A percentile compares a stretch with the other conserved stretches of the same genome.
phyloP scores from a whole-genome alignment of 1,140 invertebrate species.

The Leptopilina clavipes region DNA sequence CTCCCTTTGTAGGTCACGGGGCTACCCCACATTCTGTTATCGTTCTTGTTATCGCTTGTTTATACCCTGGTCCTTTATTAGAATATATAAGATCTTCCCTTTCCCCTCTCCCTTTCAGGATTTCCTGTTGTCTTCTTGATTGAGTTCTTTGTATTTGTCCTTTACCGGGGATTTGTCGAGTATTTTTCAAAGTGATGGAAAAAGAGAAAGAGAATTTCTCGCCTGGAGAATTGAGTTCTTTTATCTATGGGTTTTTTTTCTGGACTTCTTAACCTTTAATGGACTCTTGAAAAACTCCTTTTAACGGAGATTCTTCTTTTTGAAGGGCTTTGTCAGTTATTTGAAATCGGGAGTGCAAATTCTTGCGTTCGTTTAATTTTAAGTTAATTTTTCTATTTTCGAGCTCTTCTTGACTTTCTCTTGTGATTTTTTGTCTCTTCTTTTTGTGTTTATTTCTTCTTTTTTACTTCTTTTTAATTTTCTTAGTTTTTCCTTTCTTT shows the following conservation, averaged over 20 bases:
- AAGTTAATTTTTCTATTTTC: too few relatives aligned
- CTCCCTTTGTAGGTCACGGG: conserved; percentile 24
- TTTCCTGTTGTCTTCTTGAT: conserved; percentile 16
- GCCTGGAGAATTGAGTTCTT: neutral
- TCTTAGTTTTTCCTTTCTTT: neutral
- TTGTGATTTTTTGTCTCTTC: too few relatives aligned
- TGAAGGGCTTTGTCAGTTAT: too few relatives aligned
- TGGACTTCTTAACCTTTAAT: neutral
- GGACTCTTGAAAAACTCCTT: too few relatives aligned
- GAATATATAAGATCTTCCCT: neutral
- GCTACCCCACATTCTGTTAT: conserved; percentile 21
- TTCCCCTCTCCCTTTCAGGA: neutral
- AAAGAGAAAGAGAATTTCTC: too few relatives aligned
- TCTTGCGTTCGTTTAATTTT: too few relatives aligned
- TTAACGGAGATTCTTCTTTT: too few relatives aligned
- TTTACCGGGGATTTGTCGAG: neutral
- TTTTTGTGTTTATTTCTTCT: too few relatives aligned
- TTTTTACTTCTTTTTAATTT: too few relatives aligned
- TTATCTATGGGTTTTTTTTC: neutral
- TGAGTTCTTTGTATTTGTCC: neutral
- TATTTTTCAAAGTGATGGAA: neutral
- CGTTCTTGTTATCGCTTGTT: conserved; percentile 20
- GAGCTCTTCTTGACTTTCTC: too few relatives aligned
- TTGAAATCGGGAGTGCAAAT: too few relatives aligned
- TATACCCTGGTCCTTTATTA: neutral